Percentiles rank a stretch among this genome's conserved stretches.
Evolutionary conservation across 2,113 vertebrate genomes (phyloP).

Genomic region (Lutjanus erythropterus): DNA sequence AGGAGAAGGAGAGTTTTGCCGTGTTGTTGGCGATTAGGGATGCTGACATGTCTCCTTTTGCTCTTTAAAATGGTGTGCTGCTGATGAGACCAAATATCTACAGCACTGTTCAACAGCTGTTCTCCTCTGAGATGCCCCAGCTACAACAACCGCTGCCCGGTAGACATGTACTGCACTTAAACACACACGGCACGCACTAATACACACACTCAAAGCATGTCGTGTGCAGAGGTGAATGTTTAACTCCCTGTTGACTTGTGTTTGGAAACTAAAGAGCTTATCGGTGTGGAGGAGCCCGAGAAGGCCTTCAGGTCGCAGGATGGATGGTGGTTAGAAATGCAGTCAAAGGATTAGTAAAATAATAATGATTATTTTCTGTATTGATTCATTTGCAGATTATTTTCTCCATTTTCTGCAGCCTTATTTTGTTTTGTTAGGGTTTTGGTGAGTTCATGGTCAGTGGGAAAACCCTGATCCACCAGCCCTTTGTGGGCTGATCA

Average conservation of each 20-base stretch:
- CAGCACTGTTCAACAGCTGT: constrained; percentile 80
- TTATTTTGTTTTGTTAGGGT: too few species aligned
- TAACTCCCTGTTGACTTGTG: constrained; percentile 60
- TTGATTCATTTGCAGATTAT: too few species aligned
- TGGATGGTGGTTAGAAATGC: not conserved
- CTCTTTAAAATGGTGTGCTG: constrained; percentile 64
- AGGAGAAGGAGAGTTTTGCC: constrained; percentile 70
- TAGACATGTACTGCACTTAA: constrained; percentile 54
- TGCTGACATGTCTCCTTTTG: constrained; percentile 79
- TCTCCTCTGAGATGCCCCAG: constrained; percentile 70
- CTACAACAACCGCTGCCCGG: constrained; percentile 38
- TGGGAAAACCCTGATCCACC: too few species aligned
- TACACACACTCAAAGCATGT: constrained; percentile 32
- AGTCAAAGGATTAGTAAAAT: not conserved
- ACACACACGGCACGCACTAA: constrained; percentile 50
- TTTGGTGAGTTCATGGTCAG: too few species aligned
- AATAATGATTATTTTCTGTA: too few species aligned
- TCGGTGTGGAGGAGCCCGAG: constrained; percentile 6
- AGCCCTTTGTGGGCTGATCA: too few species aligned
- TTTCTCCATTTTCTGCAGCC: too few species aligned
- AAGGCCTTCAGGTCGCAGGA: constrained; percentile 37
- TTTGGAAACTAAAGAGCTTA: constrained; percentile 55
- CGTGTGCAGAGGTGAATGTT: constrained; percentile 62
- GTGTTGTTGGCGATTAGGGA: constrained; percentile 73
- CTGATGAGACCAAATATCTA: constrained; percentile 79